Conservation (phyloP, 2,113 vertebrate species). For the Oncorhynchus gorbuscha region DNA sequence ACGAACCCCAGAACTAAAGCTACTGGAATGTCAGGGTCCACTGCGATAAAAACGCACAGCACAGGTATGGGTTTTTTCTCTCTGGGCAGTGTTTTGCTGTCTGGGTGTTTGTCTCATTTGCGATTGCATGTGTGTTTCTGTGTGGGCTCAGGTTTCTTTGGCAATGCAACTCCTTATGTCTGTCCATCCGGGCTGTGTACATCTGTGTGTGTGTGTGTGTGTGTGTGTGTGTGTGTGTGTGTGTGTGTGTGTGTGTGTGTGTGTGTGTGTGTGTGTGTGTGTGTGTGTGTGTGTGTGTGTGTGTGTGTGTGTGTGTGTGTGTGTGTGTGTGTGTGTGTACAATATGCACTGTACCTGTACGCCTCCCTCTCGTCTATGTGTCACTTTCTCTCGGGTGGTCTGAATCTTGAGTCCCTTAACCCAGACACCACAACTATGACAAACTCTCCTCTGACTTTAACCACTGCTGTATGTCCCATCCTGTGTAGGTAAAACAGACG, state of each 20-base stretch:
- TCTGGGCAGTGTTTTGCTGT: too few species aligned
- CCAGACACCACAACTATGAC: background rate
- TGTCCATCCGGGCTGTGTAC: too few species aligned
- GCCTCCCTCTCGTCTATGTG: background rate
- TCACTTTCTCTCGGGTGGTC: background rate
- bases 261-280: background rate
- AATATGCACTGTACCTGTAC: background rate
- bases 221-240: background rate
- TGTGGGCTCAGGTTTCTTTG: background rate
- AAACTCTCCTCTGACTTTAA: background rate
- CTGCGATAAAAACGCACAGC: conserved; percentile 80
- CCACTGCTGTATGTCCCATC: background rate
- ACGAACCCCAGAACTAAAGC: conserved; percentile 88
- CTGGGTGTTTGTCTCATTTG: too few species aligned
- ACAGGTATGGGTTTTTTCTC: conserved; percentile 73
- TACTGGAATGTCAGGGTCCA: conserved; percentile 65
- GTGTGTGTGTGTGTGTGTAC: background rate
- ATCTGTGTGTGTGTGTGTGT: background rate
- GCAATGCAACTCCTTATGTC: background rate
- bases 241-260: background rate
- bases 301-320: background rate
- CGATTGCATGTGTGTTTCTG: too few species aligned
- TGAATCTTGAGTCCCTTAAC: background rate
- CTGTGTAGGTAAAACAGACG: conserved; percentile 91
- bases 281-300: background rate